These are phyloP conservation scores for Megaleporinus macrocephalus DNA, from an alignment of 2,113 vertebrate genomes.

Conservation along the genomic window DNA sequence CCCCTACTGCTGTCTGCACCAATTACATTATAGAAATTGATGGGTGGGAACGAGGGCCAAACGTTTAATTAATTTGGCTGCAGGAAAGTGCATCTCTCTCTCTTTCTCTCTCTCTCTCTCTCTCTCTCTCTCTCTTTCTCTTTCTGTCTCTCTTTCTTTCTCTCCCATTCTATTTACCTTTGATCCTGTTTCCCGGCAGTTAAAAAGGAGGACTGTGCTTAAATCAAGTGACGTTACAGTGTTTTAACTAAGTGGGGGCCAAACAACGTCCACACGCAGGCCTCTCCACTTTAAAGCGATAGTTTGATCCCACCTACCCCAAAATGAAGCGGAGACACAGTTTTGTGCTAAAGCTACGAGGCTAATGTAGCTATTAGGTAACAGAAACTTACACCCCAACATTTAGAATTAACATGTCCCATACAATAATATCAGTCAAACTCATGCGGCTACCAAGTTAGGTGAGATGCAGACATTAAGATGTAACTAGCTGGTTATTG, in stretches of 20 bases:
- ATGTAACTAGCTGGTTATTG: too few species aligned
- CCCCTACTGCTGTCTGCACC: conserved; percentile 38
- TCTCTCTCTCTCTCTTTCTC: background rate
- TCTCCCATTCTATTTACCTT: conserved; percentile 45
- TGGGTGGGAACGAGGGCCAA: conserved; percentile 44
- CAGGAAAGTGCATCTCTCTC: conserved; percentile 49
- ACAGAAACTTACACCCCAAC: too few species aligned
- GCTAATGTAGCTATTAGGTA: too few species aligned
- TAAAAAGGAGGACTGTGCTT: conserved; percentile 30
- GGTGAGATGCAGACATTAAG: too few species aligned
- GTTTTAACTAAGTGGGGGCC: too few species aligned
- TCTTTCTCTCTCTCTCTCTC: conserved; percentile 2
- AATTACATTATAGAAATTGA: conserved; percentile 61
- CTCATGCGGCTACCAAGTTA: too few species aligned
- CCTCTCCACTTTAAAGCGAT: background rate
- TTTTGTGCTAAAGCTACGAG: too few species aligned
- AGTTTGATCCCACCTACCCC: background rate
- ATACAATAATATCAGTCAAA: too few species aligned
- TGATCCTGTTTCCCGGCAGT: conserved; percentile 42
- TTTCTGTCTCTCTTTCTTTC: background rate
- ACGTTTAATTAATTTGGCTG: conserved; percentile 47
- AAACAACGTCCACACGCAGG: too few species aligned
- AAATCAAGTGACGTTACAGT: conserved; percentile 43
- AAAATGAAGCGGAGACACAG: too few species aligned
- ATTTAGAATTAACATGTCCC: too few species aligned